phyloP scores from a whole-genome alignment of 2,113 vertebrate species.

The Pao palembangensis region DNA sequence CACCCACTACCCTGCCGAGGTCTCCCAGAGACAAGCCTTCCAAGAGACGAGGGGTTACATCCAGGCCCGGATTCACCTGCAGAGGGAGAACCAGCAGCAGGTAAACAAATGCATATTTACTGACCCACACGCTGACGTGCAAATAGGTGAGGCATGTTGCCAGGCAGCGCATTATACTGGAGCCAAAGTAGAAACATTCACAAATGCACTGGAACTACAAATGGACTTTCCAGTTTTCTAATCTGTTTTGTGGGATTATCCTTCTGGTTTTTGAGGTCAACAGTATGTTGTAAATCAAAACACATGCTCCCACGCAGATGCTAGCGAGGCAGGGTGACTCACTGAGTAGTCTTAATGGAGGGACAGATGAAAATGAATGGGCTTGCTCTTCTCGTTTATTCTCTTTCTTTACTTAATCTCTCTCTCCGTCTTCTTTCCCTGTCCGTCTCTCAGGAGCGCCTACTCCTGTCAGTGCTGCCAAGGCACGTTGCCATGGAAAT shows the following conservation, averaged over 20 bases:
- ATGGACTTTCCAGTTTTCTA: slow-evolving; percentile 19
- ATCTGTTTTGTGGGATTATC: slow-evolving; percentile 36
- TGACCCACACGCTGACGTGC: not conserved
- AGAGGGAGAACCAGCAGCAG: slow-evolving; percentile 96
- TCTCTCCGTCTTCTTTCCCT: slow-evolving; percentile 11
- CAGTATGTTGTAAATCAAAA: slow-evolving; percentile 61
- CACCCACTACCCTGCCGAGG: slow-evolving; percentile 94
- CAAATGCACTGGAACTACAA: slow-evolving; percentile 19
- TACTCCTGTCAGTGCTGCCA: slow-evolving; percentile 92
- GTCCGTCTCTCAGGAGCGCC: slow-evolving; percentile 82
- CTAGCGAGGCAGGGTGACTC: slow-evolving; percentile 57
- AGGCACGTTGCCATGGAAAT: slow-evolving; percentile 99
- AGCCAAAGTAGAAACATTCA: slow-evolving; percentile 9
- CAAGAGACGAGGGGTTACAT: slow-evolving; percentile 96
- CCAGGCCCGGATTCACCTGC: slow-evolving; percentile 90
- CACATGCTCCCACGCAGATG: slow-evolving; percentile 57
- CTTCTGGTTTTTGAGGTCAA: slow-evolving; percentile 48
- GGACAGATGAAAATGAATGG: slow-evolving; percentile 57
- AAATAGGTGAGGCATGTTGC: slow-evolving; percentile 12
- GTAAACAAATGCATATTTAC: slow-evolving; percentile 55
- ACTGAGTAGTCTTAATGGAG: slow-evolving; percentile 40
- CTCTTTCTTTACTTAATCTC: slow-evolving; percentile 17
- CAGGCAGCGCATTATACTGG: not conserved
- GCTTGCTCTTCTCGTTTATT: slow-evolving; percentile 9
- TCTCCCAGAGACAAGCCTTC: slow-evolving; percentile 96